Evolutionary conservation across 2,888 invertebrate genomes (phyloP), one percentile per base, ranked within the genome.

Genomic region (Macrophya alboannulata): DNA sequence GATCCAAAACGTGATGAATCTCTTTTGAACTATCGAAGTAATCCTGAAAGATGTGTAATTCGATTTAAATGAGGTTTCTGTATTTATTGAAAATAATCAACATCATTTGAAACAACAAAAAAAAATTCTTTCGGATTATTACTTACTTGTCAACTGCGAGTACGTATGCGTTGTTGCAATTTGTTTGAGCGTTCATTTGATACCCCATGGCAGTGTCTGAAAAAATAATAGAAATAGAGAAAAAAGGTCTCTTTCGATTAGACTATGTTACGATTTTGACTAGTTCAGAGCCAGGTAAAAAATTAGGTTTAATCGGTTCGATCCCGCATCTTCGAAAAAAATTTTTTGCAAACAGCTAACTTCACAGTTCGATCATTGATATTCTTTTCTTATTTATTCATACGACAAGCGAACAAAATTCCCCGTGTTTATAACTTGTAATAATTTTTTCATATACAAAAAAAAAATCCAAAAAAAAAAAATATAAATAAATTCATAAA

Each of bases 1-100:
- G 43, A 94, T 90, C 95, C 95, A 95, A 0, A 96, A 95, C 48
- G 93, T 92, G 2, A 93, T 91, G 82, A 94, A 94, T 68, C 94
- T 89, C 79, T 89, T 89, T 79, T 94, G 94, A 17, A 92, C 89
- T 8, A 94, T 93, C 51, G 92, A 88, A 6, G 93, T 92, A 25
- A 94, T 86, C 84, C 94, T 94, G 86, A 12, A 89, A 86, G 45
- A 59, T 84, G 31, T 25, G n/a, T n/a, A n/a, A n/a, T n/a, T 55
- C 0, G 1, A 1, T 68, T 68, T 68, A 25, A 37, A 31, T 68
- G 5, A 76, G 37, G 15, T 40, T 21, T 59, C 17, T 4, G 25
- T 48, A 1, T 40, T 59, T 9, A 15, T 55, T 9, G 40, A 40
- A 55, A 59, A n/a, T n/a, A 10, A 79, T 3, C n/a, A 37, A 12